Base-by-base conservation (phyloP, 2,797 vertebrate genomes). In the Onychomys torridus region DNA sequence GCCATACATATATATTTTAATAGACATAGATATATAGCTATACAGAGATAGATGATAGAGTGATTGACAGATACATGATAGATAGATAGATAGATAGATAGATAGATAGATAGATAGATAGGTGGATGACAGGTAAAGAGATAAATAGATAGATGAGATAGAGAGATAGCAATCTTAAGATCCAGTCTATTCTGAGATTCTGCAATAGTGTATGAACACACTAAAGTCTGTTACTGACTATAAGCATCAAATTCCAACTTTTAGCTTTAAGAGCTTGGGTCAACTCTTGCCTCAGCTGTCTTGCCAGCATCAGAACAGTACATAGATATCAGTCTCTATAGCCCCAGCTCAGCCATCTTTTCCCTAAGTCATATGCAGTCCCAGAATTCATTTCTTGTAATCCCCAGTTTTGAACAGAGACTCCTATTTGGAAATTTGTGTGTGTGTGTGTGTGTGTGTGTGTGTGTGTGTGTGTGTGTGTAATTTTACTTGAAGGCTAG, bases 401-500 rank as follows among this genome's bases (percentile, higher is more conserved):
- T 40, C 16, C n/a, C n/a, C 17, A n/a, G 29, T 94, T 93, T 93
- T 86, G 77, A 97, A 92, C 52, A 87, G 69, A 89, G 49, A 92
- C 49, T 95, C 57, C n/a, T 46, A 83, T 92, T 92, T 84, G 93
- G 46, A 88, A 93, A 92, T 78, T 75, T 92, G 43, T 89, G n/a
- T 87, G 90, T 94, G 82, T 52, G 76, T 34, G 77, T 34, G 77
- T n/a, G 49, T n/a, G 78, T 23, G 52, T 37, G 76, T 49, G 49
- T 55, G 49, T 21, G 17, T 11, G 78, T 23, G 52, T 37, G 76
- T 49, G 49, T 55, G 49, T 21, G 17, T 11, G 69, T 85, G 59
- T 92, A 94, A 94, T 91, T 77, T 94, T 93, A 82, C 86, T 61
- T 78, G 40, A 85, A 84, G 46, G 61, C 81, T 73, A 95, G 96